A percentile compares a stretch with the other conserved stretches of the same genome.
Evolutionary conservation across 2,888 invertebrate genomes (phyloP).

Genomic region (Leptogaster cylindrica): DNA sequence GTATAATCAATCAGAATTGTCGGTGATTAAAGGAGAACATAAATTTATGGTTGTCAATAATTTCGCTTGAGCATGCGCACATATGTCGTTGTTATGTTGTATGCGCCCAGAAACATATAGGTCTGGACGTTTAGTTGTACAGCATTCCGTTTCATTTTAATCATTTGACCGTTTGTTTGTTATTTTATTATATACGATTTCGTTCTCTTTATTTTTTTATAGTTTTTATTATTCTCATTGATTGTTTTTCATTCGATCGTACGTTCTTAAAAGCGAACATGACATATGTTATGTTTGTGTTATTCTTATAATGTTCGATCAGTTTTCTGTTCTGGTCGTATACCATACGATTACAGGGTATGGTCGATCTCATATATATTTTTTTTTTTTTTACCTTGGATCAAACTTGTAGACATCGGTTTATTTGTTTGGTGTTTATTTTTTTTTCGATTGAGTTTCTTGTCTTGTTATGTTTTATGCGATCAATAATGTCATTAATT

Average conservation of each 20-base stretch:
- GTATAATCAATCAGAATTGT: slow-evolving; percentile 53
- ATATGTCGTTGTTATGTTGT: slow-evolving; percentile 43
- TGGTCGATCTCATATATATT: slow-evolving; percentile 27
- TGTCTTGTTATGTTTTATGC: slow-evolving; percentile 41
- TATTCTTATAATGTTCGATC: slow-evolving; percentile 38
- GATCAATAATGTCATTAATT: slow-evolving; percentile 43
- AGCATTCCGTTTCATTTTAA: slow-evolving; percentile 37
- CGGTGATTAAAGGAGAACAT: slow-evolving; percentile 52
- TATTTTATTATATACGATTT: too few species aligned
- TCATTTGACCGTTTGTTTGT: slow-evolving; percentile 34
- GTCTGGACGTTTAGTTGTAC: slow-evolving; percentile 33
- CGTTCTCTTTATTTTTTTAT: too few species aligned
- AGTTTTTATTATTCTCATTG: too few species aligned
- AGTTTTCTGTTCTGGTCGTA: slow-evolving; percentile 19
- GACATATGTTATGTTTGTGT: slow-evolving; percentile 41
- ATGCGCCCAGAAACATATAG: slow-evolving; percentile 42
- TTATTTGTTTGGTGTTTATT: too few species aligned
- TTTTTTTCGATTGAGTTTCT: slow-evolving; percentile 31
- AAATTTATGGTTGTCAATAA: slow-evolving; percentile 51
- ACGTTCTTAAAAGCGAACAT: slow-evolving; percentile 34
- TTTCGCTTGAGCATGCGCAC: slow-evolving; percentile 45
- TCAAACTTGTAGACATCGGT: slow-evolving; percentile 38
- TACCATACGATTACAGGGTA: slow-evolving; percentile 7
- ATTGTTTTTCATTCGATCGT: too few species aligned
- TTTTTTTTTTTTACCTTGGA: too few species aligned